Evolutionary conservation across 92 coral and sea anemone species (phyloP).

Genomic region (Heteractis magnifica): DNA sequence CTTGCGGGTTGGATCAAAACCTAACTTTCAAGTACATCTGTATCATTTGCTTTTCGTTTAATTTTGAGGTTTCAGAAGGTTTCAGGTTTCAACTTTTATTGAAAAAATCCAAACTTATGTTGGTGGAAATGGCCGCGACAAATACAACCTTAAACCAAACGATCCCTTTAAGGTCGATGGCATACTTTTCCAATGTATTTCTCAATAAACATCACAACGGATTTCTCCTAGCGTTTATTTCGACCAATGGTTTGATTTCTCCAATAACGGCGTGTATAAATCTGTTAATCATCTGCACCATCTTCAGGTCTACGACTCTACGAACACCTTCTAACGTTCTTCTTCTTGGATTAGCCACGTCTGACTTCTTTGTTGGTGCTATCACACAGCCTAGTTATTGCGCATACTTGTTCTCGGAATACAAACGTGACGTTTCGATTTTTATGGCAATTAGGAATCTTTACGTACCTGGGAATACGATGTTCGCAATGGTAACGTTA

Average conservation of each 20-base stretch:
- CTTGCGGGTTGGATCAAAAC: no score
- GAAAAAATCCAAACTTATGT: no score
- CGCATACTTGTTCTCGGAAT: not conserved
- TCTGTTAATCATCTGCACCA: constrained; percentile 4
- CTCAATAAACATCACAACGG: not conserved
- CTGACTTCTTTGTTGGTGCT: constrained; percentile 6
- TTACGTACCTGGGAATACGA: not conserved
- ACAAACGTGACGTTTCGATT: not conserved
- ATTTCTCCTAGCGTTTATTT: not conserved
- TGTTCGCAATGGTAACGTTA: not conserved
- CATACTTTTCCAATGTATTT: not conserved
- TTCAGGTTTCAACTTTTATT: no score
- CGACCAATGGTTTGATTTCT: constrained; percentile 1
- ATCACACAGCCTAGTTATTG: constrained; percentile 1
- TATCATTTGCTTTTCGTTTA: no score
- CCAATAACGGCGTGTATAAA: not conserved
- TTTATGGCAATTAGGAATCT: not conserved
- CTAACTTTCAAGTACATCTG: no score
- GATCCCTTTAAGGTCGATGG: not conserved
- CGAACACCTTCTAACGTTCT: constrained; percentile 23
- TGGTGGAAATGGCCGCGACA: not conserved
- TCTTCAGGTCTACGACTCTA: constrained; percentile 3
- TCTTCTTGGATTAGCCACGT: constrained; percentile 12
- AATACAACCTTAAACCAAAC: not conserved
- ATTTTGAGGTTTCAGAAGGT: no score